phyloP scores from a whole-genome alignment of 2,888 invertebrate species.

The Chrysolina oricalcia region DNA sequence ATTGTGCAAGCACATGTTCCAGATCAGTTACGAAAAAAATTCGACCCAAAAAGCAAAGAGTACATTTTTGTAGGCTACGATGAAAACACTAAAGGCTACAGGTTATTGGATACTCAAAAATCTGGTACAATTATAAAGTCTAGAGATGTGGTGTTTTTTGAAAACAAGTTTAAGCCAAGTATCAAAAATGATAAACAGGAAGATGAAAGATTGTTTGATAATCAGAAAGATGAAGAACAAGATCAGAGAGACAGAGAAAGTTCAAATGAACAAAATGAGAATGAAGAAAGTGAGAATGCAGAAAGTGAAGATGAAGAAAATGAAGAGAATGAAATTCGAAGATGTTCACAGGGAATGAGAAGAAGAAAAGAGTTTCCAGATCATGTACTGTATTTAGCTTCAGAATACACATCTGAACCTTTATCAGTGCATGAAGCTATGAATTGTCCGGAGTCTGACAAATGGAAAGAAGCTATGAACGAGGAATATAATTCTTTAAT shows the following conservation, averaged over 20 bases:
- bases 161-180: background rate
- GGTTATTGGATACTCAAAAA: too few species aligned
- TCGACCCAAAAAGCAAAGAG: constrained; percentile 3
- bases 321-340: background rate
- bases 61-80: background rate
- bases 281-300: too few species aligned
- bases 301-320: too few species aligned
- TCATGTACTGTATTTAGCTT: constrained; percentile 9
- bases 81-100: too few species aligned
- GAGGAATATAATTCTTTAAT: too few species aligned
- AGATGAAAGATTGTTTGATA: background rate
- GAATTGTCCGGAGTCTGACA: background rate
- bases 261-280: too few species aligned
- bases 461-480: too few species aligned
- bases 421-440: constrained; percentile 7
- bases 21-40: background rate
- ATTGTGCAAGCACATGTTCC: background rate
- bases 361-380: constrained; percentile 2
- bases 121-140: too few species aligned
- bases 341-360: constrained; percentile 1
- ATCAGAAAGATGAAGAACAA: background rate
- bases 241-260: too few species aligned
- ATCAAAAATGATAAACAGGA: background rate
- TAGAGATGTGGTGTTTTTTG: constrained; percentile 7
- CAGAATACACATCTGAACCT: constrained; percentile 3